Conservation (phyloP, 2,113 vertebrate species). For the Oceanites oceanicus region DNA sequence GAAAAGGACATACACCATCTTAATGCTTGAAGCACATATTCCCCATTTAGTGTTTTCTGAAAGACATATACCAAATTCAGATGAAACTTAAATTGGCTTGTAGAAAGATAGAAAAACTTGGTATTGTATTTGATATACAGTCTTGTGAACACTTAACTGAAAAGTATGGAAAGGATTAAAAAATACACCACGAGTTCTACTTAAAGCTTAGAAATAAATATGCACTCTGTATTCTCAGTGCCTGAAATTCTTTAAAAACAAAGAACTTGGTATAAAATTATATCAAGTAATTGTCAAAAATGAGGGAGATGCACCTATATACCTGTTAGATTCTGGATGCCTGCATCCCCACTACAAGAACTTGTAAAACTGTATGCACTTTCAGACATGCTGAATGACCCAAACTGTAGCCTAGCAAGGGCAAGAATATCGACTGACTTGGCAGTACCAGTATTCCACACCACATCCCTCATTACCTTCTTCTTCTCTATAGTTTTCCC, state of each 20-base stretch:
- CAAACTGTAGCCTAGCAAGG: conserved; percentile 16
- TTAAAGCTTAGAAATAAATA: conserved; percentile 73
- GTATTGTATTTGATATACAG: background rate
- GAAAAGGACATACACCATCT: conserved; percentile 32
- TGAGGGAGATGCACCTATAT: conserved; percentile 66
- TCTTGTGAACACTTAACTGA: conserved; percentile 32
- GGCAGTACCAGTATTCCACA: conserved; percentile 11
- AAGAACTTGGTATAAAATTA: conserved; percentile 75
- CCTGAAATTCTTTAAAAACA: conserved; percentile 75
- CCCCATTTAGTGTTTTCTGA: conserved; percentile 48
- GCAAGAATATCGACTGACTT: conserved; percentile 12
- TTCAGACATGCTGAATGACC: conserved; percentile 44
- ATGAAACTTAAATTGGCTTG: conserved; percentile 41
- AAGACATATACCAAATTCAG: conserved; percentile 49
- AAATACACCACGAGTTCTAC: conserved; percentile 62
- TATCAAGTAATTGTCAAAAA: conserved; percentile 71
- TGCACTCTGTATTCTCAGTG: conserved; percentile 39
- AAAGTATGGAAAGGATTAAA: conserved; percentile 68
- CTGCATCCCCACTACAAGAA: conserved; percentile 77
- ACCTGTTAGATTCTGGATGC: conserved; percentile 70
- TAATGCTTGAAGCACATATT: conserved; percentile 36
- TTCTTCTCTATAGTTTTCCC: background rate
- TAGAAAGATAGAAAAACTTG: conserved; percentile 65
- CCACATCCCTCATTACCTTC: background rate
- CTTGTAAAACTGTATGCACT: conserved; percentile 34